phyloP scores from a whole-genome alignment of 2,888 invertebrate species.

The Ophonus ardosiacus region DNA sequence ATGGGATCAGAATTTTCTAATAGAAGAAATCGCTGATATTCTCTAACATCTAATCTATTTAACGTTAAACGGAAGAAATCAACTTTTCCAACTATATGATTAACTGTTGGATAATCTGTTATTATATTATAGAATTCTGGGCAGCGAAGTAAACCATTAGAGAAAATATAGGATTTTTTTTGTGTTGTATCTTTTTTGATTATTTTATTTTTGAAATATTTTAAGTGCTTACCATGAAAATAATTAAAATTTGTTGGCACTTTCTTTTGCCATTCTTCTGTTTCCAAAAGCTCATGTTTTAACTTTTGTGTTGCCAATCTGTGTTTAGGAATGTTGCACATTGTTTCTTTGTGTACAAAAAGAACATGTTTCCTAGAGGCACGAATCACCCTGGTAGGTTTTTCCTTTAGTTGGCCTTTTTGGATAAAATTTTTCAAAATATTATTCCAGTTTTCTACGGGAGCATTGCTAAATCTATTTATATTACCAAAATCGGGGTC shows the following conservation, averaged over 20 bases:
- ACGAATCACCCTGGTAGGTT: not conserved
- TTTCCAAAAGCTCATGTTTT: not conserved
- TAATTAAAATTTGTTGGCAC: conserved; percentile 1
- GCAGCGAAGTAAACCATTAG: not conserved
- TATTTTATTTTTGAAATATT: conserved; percentile 5
- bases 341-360: conserved; percentile 12
- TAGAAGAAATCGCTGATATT: not conserved
- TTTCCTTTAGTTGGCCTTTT: not conserved
- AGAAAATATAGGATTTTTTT: not conserved
- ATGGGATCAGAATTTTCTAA: conserved; percentile 1
- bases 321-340: not conserved
- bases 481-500: conserved; percentile 2
- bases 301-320: not conserved
- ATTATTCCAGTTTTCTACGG: conserved; percentile 14
- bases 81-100: not conserved
- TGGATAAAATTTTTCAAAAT: conserved; percentile 7
- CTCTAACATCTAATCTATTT: not conserved
- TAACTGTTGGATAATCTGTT: not conserved
- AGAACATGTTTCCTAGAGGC: conserved; percentile 15
- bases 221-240: conserved; percentile 1
- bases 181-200: not conserved
- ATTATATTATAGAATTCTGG: not conserved
- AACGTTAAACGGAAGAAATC: not conserved
- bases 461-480: conserved; percentile 12
- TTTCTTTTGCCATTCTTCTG: not conserved